Percentiles rank a stretch among this genome's conserved stretches.
Evolutionary conservation across 2,113 vertebrate species (phyloP).

Genomic region (Lates calcarifer): DNA sequence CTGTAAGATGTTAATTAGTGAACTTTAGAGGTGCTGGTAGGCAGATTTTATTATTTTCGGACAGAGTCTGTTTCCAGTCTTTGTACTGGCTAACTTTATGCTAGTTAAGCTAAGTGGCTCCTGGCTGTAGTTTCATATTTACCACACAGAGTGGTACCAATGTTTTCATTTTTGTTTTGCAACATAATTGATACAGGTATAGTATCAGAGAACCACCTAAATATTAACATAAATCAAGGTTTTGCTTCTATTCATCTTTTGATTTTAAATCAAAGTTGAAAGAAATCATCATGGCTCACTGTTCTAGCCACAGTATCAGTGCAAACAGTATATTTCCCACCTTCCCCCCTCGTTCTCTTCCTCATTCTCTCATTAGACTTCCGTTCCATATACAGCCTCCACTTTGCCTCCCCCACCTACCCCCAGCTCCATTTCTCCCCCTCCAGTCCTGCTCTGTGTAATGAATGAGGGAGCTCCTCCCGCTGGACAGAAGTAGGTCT

Average conservation of each 20-base stretch:
- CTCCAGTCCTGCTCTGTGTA: slow-evolving; percentile 48
- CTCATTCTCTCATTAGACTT: slow-evolving; percentile 42
- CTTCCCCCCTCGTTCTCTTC: slow-evolving; percentile 8
- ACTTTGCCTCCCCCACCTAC: slow-evolving; percentile 21
- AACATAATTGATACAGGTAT: too few species aligned
- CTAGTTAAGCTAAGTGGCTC: not conserved
- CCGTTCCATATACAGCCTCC: slow-evolving; percentile 37
- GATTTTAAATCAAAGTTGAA: not conserved
- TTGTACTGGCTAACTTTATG: not conserved
- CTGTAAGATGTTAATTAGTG: not conserved
- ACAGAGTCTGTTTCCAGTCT: not conserved
- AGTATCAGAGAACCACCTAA: too few species aligned
- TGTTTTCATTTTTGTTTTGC: too few species aligned
- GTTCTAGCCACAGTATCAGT: not conserved
- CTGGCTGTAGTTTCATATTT: not conserved
- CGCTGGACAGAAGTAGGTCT: slow-evolving; percentile 82
- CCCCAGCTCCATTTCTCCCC: slow-evolving; percentile 17
- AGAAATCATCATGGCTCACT: not conserved
- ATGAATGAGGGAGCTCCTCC: slow-evolving; percentile 78
- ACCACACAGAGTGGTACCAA: not conserved
- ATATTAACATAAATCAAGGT: not conserved
- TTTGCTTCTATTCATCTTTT: not conserved
- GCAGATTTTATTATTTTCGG: not conserved
- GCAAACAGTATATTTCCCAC: not conserved
- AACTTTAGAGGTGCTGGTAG: not conserved